A percentile compares a stretch with the other conserved stretches of the same genome.
Evolutionary conservation across 2,797 vertebrate species (phyloP).

Genomic region (Ctenopoma kingsleyae): DNA sequence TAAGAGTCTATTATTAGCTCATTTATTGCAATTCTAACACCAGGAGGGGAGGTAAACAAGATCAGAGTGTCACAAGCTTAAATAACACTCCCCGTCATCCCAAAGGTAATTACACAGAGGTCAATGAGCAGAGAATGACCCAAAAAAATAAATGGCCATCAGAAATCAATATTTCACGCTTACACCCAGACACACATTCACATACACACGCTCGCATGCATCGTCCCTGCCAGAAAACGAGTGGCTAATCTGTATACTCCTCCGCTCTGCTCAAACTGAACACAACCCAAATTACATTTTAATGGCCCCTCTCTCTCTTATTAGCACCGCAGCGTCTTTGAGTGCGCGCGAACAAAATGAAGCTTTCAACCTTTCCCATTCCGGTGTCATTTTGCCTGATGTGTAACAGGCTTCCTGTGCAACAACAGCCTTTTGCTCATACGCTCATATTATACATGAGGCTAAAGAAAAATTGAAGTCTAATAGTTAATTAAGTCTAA

Average conservation of each 20-base stretch:
- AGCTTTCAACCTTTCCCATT: constrained; percentile 67
- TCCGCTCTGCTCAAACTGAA: constrained; percentile 71
- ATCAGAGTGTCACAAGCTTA: constrained; percentile 69
- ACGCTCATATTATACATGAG: background rate
- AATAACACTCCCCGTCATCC: constrained; percentile 70
- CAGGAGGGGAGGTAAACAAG: constrained; percentile 69
- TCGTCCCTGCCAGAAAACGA: constrained; percentile 50
- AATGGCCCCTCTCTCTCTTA: constrained; percentile 74
- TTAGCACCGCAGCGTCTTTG: constrained; percentile 60
- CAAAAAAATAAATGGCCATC: constrained; percentile 68
- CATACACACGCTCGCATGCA: constrained; percentile 1
- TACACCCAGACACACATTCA: constrained; percentile 28
- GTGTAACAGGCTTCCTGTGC: constrained; percentile 48
- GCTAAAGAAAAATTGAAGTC: constrained; percentile 1
- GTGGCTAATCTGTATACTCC: constrained; percentile 69
- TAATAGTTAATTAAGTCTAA: background rate
- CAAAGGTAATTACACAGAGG: constrained; percentile 79
- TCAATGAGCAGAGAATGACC: constrained; percentile 75
- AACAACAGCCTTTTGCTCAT: background rate
- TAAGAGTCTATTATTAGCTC: constrained; percentile 61
- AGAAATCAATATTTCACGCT: constrained; percentile 75
- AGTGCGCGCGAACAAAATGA: constrained; percentile 56
- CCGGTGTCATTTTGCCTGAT: constrained; percentile 49
- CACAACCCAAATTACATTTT: constrained; percentile 79
- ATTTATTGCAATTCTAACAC: constrained; percentile 56